A percentile compares a stretch with the other conserved stretches of the same genome.
Conservation (phyloP, 2,113 vertebrate species). For the Gymnogyps californianus region DNA sequence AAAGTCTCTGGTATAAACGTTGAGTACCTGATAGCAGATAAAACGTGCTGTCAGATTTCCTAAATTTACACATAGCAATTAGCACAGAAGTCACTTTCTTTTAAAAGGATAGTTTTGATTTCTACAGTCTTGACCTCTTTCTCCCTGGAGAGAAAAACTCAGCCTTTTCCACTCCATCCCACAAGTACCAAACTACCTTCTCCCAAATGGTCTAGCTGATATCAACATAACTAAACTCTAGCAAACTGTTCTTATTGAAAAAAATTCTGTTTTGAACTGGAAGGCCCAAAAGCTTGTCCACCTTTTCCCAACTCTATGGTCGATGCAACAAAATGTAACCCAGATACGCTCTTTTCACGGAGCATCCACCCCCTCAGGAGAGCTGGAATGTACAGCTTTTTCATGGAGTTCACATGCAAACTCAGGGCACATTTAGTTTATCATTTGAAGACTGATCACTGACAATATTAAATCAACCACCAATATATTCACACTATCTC, state of each 20-base stretch:
- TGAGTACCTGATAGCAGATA: neutral
- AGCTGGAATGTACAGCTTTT: neutral
- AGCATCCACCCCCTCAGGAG: fast-evolving
- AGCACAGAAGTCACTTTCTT: neutral
- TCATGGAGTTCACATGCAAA: neutral
- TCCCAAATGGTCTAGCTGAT: neutral
- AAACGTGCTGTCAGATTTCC: neutral
- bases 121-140: neutral
- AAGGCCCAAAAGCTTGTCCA: neutral
- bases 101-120: neutral
- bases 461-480: neutral
- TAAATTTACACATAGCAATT: neutral
- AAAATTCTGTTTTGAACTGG: neutral
- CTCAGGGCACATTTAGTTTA: neutral
- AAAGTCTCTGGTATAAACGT: neutral
- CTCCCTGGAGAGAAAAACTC: neutral
- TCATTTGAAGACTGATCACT: neutral
- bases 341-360: neutral
- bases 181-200: neutral
- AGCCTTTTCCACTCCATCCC: neutral
- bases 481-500: neutral
- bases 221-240: neutral
- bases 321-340: neutral
- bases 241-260: neutral
- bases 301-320: neutral